A percentile compares a stretch with the other conserved stretches of the same genome.
Conservation (phyloP, 2,113 vertebrate genomes). For the Gavia stellata region DNA sequence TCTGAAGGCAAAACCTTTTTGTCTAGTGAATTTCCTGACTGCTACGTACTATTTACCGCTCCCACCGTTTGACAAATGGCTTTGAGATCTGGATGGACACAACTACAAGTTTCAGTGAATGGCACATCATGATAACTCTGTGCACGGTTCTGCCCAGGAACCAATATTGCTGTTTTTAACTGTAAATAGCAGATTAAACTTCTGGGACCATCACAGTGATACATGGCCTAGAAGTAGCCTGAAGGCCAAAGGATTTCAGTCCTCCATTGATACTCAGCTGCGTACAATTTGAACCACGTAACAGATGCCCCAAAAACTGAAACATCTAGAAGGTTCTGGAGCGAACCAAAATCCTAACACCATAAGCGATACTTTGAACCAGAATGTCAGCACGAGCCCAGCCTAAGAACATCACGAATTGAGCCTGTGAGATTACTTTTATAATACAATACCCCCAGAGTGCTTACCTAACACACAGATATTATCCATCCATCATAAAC, state of each 20-base stretch:
- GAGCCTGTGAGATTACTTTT: not conserved
- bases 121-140: not conserved
- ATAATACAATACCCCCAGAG: not conserved
- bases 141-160: not conserved
- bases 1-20: not conserved
- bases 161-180: not conserved
- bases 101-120: not conserved
- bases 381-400: not conserved
- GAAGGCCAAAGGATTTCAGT: not conserved
- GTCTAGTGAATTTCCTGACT: not conserved
- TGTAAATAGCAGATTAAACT: not conserved
- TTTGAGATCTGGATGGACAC: not conserved
- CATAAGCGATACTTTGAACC: fast-evolving
- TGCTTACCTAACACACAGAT: not conserved
- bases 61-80: not conserved
- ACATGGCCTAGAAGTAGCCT: not conserved
- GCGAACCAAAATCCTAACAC: not conserved
- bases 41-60: not conserved
- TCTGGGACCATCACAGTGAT: not conserved
- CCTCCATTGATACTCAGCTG: not conserved
- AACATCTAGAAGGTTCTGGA: not conserved
- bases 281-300: not conserved
- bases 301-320: not conserved
- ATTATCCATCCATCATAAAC: not conserved
- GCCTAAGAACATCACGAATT: fast-evolving